Conservation (phyloP, 1,140 invertebrate species). For the Periplaneta americana region DNA sequence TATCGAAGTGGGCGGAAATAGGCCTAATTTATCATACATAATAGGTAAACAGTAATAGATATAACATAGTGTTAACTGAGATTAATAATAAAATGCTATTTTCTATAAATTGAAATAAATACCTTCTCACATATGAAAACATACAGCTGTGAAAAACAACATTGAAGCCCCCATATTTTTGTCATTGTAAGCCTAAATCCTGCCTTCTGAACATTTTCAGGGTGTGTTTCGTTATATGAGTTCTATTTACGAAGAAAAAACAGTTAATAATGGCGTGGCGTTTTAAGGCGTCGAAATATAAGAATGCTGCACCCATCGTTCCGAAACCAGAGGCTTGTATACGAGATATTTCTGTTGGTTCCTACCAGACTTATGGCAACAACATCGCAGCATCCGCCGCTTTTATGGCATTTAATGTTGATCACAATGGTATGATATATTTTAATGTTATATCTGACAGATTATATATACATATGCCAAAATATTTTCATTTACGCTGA, state of each 20-base stretch:
- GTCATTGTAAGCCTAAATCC: neutral
- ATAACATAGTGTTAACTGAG: neutral
- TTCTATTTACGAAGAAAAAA: neutral
- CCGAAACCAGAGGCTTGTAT: slow-evolving; percentile 89
- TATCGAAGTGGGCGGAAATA: neutral
- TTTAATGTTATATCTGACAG: too few species aligned
- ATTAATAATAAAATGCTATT: neutral
- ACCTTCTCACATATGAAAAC: neutral
- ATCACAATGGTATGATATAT: slow-evolving; percentile 55
- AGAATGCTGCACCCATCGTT: slow-evolving; percentile 91
- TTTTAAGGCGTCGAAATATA: slow-evolving; percentile 95
- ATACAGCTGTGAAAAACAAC: neutral
- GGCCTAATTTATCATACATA: neutral
- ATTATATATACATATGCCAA: too few species aligned
- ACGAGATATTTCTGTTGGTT: slow-evolving; percentile 81
- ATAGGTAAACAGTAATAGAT: neutral
- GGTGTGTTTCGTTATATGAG: neutral
- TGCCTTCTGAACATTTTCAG: neutral
- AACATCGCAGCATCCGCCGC: slow-evolving; percentile 87
- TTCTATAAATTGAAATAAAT: neutral
- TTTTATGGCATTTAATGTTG: slow-evolving; percentile 92
- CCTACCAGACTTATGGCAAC: slow-evolving; percentile 88
- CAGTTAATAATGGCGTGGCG: slow-evolving; percentile 76
- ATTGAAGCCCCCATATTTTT: neutral
- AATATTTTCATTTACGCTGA: too few species aligned